Conservation (phyloP, 2,113 vertebrate species). For the Pao palembangensis region DNA sequence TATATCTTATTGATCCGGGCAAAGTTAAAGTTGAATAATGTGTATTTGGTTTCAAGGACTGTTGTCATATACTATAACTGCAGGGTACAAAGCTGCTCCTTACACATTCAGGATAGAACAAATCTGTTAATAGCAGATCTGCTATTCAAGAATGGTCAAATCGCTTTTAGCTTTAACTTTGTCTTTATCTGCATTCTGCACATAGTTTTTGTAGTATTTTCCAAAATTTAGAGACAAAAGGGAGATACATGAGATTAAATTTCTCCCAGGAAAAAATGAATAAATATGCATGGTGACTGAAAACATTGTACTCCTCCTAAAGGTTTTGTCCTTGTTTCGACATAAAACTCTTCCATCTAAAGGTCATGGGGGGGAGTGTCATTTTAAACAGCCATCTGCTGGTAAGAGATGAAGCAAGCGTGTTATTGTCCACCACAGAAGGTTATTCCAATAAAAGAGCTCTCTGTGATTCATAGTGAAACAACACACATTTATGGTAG, state of each 20-base stretch:
- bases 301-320: constrained; percentile 33
- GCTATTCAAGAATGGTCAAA: neutral
- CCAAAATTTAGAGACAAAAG: no score
- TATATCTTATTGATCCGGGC: constrained; percentile 29
- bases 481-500: constrained; percentile 41
- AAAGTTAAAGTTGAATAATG: constrained; percentile 38
- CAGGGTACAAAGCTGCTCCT: neutral
- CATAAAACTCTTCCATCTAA: constrained; percentile 44
- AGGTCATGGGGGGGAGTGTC: constrained; percentile 55
- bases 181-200: constrained; percentile 48
- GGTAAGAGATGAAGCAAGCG: constrained; percentile 55
- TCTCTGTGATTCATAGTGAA: constrained; percentile 45
- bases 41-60: constrained; percentile 45
- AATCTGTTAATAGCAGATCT: neutral
- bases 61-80: constrained; percentile 4
- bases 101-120: neutral
- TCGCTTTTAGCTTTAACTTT: constrained; percentile 8
- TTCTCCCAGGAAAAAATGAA: constrained; percentile 19
- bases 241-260: constrained; percentile 18
- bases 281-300: constrained; percentile 49
- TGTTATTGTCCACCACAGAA: constrained; percentile 41
- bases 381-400: constrained; percentile 65
- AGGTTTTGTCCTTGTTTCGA: constrained; percentile 59
- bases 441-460: constrained; percentile 54
- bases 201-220: no score